phyloP scores from a whole-genome alignment of 2,113 vertebrate genomes.

The Edolisoma coerulescens region DNA sequence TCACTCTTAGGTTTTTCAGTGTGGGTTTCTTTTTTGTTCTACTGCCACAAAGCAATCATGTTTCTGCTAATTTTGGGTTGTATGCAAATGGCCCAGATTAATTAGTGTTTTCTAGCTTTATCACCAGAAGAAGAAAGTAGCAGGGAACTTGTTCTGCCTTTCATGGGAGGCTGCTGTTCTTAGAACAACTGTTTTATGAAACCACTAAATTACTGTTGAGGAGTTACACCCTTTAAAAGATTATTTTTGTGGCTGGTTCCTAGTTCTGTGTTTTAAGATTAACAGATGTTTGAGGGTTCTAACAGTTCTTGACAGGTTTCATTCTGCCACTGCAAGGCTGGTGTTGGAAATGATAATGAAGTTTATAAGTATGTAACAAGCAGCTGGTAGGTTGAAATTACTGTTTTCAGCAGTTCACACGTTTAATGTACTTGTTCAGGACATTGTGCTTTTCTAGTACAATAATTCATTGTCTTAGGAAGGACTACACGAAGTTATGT shows the following conservation, averaged over 20 bases:
- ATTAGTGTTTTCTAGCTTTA: background rate
- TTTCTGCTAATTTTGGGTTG: background rate
- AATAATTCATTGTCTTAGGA: background rate
- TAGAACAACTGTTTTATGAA: background rate
- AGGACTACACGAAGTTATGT: background rate
- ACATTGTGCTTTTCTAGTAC: background rate
- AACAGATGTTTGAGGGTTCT: background rate
- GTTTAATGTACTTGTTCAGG: background rate
- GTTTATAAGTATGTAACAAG: background rate
- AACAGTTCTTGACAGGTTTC: background rate
- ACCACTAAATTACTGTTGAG: background rate
- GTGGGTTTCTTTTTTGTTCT: background rate
- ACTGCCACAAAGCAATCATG: background rate
- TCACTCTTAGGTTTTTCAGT: background rate
- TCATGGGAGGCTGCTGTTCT: background rate
- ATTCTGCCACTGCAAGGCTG: constrained; percentile 7
- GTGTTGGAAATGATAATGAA: background rate
- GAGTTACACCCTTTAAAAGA: background rate
- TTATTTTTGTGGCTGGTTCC: background rate
- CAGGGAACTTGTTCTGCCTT: background rate
- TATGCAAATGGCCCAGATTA: background rate
- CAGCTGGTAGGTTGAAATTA: background rate
- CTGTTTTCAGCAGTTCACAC: background rate
- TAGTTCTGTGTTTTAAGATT: background rate
- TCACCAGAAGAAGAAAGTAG: background rate